These are phyloP conservation scores for Dromaius novaehollandiae DNA, from an alignment of 2,113 vertebrate genomes.

Conservation along the genomic window DNA sequence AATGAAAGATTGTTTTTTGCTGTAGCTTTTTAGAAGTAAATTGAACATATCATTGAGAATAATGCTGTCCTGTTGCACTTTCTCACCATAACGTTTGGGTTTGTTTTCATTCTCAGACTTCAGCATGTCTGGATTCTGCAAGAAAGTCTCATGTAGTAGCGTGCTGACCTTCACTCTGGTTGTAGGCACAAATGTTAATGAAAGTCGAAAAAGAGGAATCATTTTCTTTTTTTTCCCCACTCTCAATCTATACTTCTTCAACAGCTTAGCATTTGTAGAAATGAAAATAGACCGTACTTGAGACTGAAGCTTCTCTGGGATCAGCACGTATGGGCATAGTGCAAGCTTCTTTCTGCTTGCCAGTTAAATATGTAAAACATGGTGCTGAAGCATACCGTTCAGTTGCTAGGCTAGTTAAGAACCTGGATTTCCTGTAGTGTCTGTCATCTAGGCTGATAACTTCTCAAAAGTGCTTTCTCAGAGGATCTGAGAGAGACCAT, in stretches of 20 bases:
- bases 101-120: not conserved
- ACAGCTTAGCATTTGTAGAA: not conserved
- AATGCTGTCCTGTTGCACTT: not conserved
- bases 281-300: not conserved
- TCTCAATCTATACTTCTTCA: not conserved
- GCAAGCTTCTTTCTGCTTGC: not conserved
- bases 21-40: not conserved
- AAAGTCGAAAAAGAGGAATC: not conserved
- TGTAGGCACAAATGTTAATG: not conserved
- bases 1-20: not conserved
- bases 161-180: not conserved
- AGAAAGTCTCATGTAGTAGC: not conserved
- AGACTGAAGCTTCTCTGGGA: not conserved
- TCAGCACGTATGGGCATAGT: not conserved
- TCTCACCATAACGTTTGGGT: not conserved
- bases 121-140: not conserved
- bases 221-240: not conserved
- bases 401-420: not conserved
- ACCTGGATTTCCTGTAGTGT: not conserved
- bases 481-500: not conserved
- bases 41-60: not conserved
- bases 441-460: not conserved
- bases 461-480: not conserved
- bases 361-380: not conserved
- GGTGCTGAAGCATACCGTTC: not conserved